Conservation (phyloP, 2,113 vertebrate genomes). For the Dinomys branickii region DNA sequence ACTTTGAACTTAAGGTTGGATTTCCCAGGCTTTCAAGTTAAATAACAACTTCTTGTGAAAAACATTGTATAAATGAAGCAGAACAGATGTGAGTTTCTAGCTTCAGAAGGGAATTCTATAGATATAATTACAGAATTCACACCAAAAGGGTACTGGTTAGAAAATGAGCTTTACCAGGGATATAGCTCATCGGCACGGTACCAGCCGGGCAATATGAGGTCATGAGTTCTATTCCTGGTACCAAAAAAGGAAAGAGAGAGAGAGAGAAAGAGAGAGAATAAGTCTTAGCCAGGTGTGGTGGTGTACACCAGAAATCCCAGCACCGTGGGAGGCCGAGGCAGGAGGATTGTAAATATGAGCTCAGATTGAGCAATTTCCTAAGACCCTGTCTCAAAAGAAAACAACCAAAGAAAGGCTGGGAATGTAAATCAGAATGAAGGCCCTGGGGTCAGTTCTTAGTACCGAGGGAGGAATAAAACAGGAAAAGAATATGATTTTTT, state of each 20-base stretch:
- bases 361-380: not conserved
- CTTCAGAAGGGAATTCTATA: slow-evolving; percentile 18
- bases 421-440: not conserved
- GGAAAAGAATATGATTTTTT: not conserved
- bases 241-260: no score
- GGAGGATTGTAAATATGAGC: not conserved
- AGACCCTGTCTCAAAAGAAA: not conserved
- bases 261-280: no score
- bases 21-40: slow-evolving; percentile 42
- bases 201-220: no score
- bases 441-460: not conserved
- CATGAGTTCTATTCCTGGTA: no score
- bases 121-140: not conserved
- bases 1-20: slow-evolving; percentile 18
- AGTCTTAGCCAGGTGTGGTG: not conserved
- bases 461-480: not conserved
- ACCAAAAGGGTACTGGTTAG: not conserved
- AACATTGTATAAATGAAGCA: not conserved
- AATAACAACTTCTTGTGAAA: slow-evolving; percentile 31
- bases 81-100: not conserved
- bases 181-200: no score
- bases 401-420: not conserved
- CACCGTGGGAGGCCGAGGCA: not conserved
- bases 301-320: not conserved
- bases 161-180: not conserved